Evolutionary conservation across 23 tunicate species (phyloP), one percentile per base, ranked within the genome.

Genomic region (Styela plicata): DNA sequence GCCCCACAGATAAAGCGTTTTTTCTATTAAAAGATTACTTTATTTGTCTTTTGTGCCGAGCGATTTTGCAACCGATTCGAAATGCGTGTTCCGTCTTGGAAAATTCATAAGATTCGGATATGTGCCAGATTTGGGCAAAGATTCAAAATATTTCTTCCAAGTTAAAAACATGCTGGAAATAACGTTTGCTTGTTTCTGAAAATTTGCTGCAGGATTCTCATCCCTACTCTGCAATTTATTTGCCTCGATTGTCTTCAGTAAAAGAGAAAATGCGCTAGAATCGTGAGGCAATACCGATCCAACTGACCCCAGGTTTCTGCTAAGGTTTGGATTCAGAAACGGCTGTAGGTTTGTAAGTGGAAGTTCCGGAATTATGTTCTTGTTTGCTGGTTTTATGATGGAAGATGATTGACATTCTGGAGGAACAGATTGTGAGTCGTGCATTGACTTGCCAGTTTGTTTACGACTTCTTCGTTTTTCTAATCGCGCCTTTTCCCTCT

Each of bases 401-500:
- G 57, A 5, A 44, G 7, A 13, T 44, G 57, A 44, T 13, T 44
- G 57, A 5, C 7, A 7, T 5, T 44, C 57, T 44, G 7, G 57
- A n/a, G n/a, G n/a, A 13, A 44, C 13, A 5, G 7, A 5, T 13
- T 5, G 57, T 44, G 57, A 5, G 13, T 44, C 57, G 13, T 44
- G 10, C 17, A 30, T 36, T 3, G 77, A 30, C 17, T 71, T 31
- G 17, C 34, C 23, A 3, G 32, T 71, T 3, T 36, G 63, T 76
- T 76, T 76, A 22, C 66, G 36, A 2, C 44, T 76, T 44, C 65
- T 20, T 17, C 34, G 32, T 76, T 53, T 52, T 24, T 76, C 81
- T 57, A 44, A 17, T 44, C 64, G 36, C 30, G 81, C 81, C 57
- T 75, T 77, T 30, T 87, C 86, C 62, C 97, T 76, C 37, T 74